A percentile compares a stretch with the other conserved stretches of the same genome.
Evolutionary conservation across 2,888 invertebrate species (phyloP).

Genomic region (Rhodophaea formosa): DNA sequence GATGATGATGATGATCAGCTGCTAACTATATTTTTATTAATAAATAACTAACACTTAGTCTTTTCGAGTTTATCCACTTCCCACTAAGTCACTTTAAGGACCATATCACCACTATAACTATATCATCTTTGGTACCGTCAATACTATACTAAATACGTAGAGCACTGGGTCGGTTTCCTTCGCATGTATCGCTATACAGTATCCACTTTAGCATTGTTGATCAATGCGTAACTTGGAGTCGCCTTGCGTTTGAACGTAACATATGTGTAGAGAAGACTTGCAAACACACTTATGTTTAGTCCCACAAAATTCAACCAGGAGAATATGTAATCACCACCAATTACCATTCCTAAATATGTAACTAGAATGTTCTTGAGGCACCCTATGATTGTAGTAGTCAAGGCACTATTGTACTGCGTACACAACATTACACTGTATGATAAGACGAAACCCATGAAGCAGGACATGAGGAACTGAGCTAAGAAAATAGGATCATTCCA

Average conservation of each 20-base stretch:
- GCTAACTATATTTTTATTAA: background rate
- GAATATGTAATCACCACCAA: slow-evolving; percentile 98
- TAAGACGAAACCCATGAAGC: slow-evolving; percentile 97
- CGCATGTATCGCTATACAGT: slow-evolving; percentile 58
- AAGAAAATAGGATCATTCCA: slow-evolving; percentile 91
- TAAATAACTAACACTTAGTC: background rate
- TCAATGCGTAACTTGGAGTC: slow-evolving; percentile 45
- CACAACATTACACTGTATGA: slow-evolving; percentile 97
- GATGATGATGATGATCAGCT: too few species aligned
- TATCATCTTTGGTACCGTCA: slow-evolving; percentile 60
- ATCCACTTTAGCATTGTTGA: slow-evolving; percentile 61
- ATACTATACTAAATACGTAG: slow-evolving; percentile 46
- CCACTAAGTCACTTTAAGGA: background rate
- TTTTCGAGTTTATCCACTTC: background rate
- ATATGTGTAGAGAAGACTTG: slow-evolving; percentile 92
- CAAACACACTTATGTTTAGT: slow-evolving; percentile 95
- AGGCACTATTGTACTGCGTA: slow-evolving; percentile 97
- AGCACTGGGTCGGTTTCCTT: slow-evolving; percentile 42
- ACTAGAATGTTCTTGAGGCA: slow-evolving; percentile 98
- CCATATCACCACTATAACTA: slow-evolving; percentile 26
- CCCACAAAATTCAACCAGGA: slow-evolving; percentile 97
- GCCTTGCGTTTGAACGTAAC: slow-evolving; percentile 89
- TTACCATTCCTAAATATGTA: slow-evolving; percentile 98
- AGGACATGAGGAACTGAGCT: slow-evolving; percentile 91
- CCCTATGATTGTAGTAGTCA: slow-evolving; percentile 99